Conservation (phyloP, 1,140 invertebrate genomes). For the Anoplophora glabripennis region DNA sequence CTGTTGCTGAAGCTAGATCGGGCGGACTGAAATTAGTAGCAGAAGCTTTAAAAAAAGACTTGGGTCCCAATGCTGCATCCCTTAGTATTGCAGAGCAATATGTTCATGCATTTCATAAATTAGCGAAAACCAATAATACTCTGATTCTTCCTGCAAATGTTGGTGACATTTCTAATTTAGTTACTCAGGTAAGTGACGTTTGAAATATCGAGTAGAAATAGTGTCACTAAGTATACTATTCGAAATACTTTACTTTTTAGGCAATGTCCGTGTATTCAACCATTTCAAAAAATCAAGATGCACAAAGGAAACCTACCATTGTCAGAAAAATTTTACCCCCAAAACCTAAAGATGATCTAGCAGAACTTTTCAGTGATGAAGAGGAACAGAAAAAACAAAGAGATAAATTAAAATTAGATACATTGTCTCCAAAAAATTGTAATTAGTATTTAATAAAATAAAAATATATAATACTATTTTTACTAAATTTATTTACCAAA, state of each 20-base stretch:
- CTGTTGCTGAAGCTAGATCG: constrained; percentile 81
- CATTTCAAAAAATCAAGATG: constrained; percentile 49
- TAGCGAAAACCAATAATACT: constrained; percentile 93
- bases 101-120: constrained; percentile 89
- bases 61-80: constrained; percentile 84
- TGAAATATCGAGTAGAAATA: too few species aligned
- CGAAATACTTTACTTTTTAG: constrained; percentile 52
- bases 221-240: too few species aligned
- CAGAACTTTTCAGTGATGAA: constrained; percentile 59
- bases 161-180: constrained; percentile 79
- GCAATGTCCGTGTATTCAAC: constrained; percentile 70
- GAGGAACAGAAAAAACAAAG: constrained; percentile 46
- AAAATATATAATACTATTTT: too few species aligned
- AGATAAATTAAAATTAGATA: constrained; percentile 17
- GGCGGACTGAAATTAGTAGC: constrained; percentile 74
- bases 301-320: constrained; percentile 11
- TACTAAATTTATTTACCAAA: too few species aligned
- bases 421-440: too few species aligned
- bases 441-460: too few species aligned
- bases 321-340: constrained; percentile 23
- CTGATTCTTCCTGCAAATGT: constrained; percentile 90
- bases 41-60: constrained; percentile 56
- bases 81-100: constrained; percentile 95
- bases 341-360: constrained; percentile 43
- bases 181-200: constrained; percentile 74